phyloP scores from a whole-genome alignment of 2,888 invertebrate genomes.

The Drosophila antonietae region DNA sequence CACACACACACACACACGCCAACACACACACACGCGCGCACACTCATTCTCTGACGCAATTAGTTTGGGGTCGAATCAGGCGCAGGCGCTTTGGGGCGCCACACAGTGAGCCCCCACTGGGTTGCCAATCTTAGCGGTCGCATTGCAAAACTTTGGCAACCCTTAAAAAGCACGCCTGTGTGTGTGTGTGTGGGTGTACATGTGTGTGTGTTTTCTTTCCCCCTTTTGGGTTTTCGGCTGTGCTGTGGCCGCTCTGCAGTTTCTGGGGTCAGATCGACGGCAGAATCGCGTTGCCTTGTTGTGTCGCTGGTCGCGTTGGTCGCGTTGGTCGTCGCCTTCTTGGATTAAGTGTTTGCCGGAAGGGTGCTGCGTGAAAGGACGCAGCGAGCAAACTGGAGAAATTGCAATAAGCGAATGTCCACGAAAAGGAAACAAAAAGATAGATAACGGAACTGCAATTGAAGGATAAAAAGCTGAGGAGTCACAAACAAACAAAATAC shows the following conservation, averaged over 20 bases:
- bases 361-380: not conserved
- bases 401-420: not conserved
- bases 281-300: constrained; percentile 48
- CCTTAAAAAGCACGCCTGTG: constrained; percentile 19
- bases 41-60: not conserved
- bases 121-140: constrained; percentile 35
- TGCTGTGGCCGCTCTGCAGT: constrained; percentile 32
- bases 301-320: constrained; percentile 22
- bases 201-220: not conserved
- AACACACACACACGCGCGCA: not conserved
- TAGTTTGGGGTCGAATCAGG: constrained; percentile 33
- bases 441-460: not conserved
- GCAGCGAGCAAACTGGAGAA: not conserved
- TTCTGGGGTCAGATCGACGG: constrained; percentile 51
- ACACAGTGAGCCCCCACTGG: constrained; percentile 18
- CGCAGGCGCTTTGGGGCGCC: constrained; percentile 40
- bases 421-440: not conserved
- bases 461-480: not conserved
- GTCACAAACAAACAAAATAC: not conserved
- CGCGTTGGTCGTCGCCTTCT: constrained; percentile 8
- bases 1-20: not conserved
- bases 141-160: constrained; percentile 37
- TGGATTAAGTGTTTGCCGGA: constrained; percentile 13
- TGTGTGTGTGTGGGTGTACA: not conserved
- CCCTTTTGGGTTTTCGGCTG: constrained; percentile 11